A percentile compares a stretch with the other conserved stretches of the same genome.
Evolutionary conservation across 64 coral and sea anemone species (phyloP).

Genomic region (Stichodactyla mertensii): DNA sequence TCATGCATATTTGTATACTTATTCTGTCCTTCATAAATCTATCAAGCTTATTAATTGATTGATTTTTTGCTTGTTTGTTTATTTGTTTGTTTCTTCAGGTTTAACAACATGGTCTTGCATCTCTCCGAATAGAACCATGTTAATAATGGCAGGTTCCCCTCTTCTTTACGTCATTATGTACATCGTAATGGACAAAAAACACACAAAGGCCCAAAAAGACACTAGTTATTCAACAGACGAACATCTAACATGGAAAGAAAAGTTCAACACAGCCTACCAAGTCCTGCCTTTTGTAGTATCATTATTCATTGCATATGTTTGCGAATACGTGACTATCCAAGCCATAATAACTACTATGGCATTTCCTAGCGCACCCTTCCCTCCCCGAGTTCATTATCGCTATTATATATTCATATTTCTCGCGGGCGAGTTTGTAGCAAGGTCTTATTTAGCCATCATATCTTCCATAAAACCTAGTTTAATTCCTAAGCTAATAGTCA

Average conservation of each 20-base stretch:
- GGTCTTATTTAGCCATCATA: slow-evolving; percentile 72
- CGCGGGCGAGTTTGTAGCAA: slow-evolving; percentile 76
- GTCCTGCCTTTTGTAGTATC: slow-evolving; percentile 65
- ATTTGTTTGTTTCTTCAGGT: slow-evolving; percentile 38
- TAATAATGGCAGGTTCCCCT: slow-evolving; percentile 84
- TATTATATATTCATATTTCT: slow-evolving; percentile 96
- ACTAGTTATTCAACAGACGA: not conserved
- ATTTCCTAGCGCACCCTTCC: slow-evolving; percentile 82
- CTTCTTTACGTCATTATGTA: slow-evolving; percentile 73
- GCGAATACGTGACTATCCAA: slow-evolving; percentile 87
- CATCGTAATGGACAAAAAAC: slow-evolving; percentile 81
- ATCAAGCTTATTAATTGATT: too few species aligned
- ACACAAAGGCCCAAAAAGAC: not conserved
- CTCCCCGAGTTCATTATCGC: slow-evolving; percentile 78
- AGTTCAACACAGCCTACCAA: slow-evolving; percentile 40
- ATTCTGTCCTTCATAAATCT: too few species aligned
- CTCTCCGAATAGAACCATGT: slow-evolving; percentile 68
- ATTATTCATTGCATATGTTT: slow-evolving; percentile 74
- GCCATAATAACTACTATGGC: slow-evolving; percentile 91
- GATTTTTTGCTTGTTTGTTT: not conserved
- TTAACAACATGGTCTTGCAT: slow-evolving; percentile 86
- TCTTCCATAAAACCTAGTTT: slow-evolving; percentile 51
- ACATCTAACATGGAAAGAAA: slow-evolving; percentile 75
- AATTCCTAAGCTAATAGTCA: slow-evolving; percentile 49
- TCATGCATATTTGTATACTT: too few species aligned